Evolutionary conservation across 2,797 vertebrate genomes (phyloP).

Genomic region (Neostethus bicornis): DNA sequence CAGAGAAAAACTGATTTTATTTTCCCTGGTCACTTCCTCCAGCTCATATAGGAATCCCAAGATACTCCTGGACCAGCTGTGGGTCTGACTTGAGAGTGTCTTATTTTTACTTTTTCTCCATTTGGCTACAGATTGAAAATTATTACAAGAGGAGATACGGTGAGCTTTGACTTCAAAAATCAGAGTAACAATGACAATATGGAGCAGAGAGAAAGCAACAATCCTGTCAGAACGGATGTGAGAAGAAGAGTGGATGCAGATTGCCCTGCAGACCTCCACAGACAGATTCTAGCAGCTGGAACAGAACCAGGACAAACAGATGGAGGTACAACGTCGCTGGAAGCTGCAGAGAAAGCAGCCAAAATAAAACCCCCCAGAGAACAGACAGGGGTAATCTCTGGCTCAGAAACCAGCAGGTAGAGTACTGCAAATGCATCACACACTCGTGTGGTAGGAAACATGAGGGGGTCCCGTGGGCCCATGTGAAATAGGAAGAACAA

Average conservation of each 20-base stretch:
- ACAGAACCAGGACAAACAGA: conserved; percentile 47
- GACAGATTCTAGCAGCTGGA: conserved; percentile 32
- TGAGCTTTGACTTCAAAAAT: conserved; percentile 61
- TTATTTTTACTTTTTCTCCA: background rate
- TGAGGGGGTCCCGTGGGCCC: no score
- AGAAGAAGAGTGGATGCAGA: conserved; percentile 17
- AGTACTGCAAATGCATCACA: conserved; percentile 7
- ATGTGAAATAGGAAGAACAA: no score
- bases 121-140: conserved; percentile 77
- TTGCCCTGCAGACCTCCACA: conserved; percentile 25
- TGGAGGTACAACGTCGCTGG: conserved; percentile 32
- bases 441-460: conserved; percentile 19
- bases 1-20: no score
- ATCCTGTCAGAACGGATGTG: conserved; percentile 41
- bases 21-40: no score
- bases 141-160: conserved; percentile 78
- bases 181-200: conserved; percentile 55
- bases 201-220: conserved; percentile 28
- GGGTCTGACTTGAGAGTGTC: no score
- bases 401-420: conserved; percentile 55
- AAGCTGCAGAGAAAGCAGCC: conserved; percentile 43
- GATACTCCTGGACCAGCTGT: no score
- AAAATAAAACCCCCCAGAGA: conserved; percentile 53
- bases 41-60: no score
- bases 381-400: conserved; percentile 57